phyloP scores from a whole-genome alignment of 2,888 invertebrate species.

The Plusia festucae region DNA sequence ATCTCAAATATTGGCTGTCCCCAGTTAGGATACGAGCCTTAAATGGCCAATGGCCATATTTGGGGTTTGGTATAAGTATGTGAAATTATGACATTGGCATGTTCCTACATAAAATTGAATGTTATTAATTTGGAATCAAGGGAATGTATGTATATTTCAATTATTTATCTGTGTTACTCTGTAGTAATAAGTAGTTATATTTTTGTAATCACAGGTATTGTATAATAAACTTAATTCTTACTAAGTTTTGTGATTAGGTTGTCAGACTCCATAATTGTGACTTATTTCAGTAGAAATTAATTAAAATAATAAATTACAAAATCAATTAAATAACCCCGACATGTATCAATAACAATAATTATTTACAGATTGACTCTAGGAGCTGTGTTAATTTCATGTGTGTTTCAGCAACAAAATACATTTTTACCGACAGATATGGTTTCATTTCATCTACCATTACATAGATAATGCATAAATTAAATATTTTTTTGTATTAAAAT shows the following conservation, averaged over 20 bases:
- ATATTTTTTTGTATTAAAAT: conserved; percentile 3
- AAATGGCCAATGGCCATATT: conserved; percentile 37
- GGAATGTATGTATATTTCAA: conserved; percentile 73
- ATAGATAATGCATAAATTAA: neutral
- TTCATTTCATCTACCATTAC: conserved; percentile 45
- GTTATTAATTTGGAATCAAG: conserved; percentile 66
- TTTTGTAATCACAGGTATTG: conserved; percentile 81
- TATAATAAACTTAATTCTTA: conserved; percentile 61
- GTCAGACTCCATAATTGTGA: conserved; percentile 56
- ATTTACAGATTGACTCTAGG: conserved; percentile 53
- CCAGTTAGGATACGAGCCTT: conserved; percentile 29
- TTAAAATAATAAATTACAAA: conserved; percentile 36
- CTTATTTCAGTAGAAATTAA: conserved; percentile 43
- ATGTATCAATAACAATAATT: conserved; percentile 43
- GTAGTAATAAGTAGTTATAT: conserved; percentile 84
- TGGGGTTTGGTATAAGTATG: conserved; percentile 53
- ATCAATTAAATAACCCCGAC: conserved; percentile 55
- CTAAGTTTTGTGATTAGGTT: conserved; percentile 52
- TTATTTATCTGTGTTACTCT: conserved; percentile 79
- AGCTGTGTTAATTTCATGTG: conserved; percentile 74
- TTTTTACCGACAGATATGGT: conserved; percentile 80
- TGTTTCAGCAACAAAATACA: conserved; percentile 84
- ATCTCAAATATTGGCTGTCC: conserved; percentile 40
- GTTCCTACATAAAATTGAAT: conserved; percentile 74
- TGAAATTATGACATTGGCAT: conserved; percentile 69